Percentiles rank a stretch among this genome's conserved stretches.
These are phyloP conservation scores for Oreochromis mossambicus DNA, from an alignment of 2,797 vertebrate species.

Conservation along the genomic window DNA sequence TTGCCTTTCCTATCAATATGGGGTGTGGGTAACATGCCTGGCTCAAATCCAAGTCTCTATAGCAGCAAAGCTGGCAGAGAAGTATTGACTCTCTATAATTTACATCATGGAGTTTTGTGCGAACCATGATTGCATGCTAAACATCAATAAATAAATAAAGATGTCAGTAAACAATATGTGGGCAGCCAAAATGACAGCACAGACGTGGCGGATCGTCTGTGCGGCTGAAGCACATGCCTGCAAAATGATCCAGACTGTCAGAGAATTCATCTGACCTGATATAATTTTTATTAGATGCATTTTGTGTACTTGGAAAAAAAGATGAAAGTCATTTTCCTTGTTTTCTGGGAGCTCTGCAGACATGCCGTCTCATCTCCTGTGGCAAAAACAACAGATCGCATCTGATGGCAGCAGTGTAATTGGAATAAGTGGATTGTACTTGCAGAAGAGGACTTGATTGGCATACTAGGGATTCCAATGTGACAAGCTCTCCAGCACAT, in stretches of 20 bases:
- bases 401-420: not conserved
- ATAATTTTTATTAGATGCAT: not conserved
- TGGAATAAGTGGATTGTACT: constrained; percentile 24
- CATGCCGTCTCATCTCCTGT: not conserved
- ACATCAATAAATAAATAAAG: constrained; percentile 69
- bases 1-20: constrained; percentile 43
- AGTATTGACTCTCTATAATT: constrained; percentile 70
- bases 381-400: not conserved
- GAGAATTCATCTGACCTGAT: not conserved
- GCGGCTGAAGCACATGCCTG: not conserved
- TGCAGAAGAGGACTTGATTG: constrained; percentile 29
- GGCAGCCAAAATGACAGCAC: constrained; percentile 18
- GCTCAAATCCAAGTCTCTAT: constrained; percentile 53
- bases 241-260: not conserved
- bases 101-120: constrained; percentile 59
- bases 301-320: not conserved
- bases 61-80: constrained; percentile 50
- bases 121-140: constrained; percentile 57
- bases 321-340: not conserved
- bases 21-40: constrained; percentile 58
- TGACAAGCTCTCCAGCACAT: constrained; percentile 23
- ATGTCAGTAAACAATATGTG: constrained; percentile 56
- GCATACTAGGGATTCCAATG: not conserved
- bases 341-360: not conserved
- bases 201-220: not conserved